Conservation (phyloP, 35 echinoderm and acorn worm genomes). For the Apostichopus japonicus region DNA sequence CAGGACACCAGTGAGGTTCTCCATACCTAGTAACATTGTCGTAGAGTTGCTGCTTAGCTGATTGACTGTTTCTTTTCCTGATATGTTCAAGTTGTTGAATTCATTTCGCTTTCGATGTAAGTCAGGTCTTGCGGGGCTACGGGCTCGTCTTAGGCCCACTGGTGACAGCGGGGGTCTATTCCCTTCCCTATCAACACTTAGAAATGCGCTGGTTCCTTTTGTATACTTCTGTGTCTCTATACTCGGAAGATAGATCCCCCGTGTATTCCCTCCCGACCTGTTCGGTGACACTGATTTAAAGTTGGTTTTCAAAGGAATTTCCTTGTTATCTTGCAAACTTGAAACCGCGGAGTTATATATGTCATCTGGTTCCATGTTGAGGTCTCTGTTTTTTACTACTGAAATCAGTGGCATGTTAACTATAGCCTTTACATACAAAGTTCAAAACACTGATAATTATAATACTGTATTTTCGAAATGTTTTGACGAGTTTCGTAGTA, state of each 20-base stretch:
- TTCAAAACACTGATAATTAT: too few species aligned
- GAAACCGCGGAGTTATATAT: not conserved
- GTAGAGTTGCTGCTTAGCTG: too few species aligned
- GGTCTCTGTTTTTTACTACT: not conserved
- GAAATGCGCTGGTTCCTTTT: slow-evolving; percentile 25
- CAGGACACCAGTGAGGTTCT: not conserved
- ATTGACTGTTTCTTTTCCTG: too few species aligned
- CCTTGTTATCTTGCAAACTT: not conserved
- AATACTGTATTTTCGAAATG: too few species aligned
- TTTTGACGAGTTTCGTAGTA: too few species aligned
- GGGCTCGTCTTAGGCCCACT: not conserved
- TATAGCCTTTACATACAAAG: too few species aligned
- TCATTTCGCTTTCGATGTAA: not conserved
- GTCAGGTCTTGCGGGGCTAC: not conserved
- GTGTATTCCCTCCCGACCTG: not conserved
- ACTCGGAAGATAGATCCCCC: not conserved
- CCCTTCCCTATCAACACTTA: slow-evolving; percentile 15
- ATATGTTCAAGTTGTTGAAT: too few species aligned
- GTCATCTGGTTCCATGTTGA: not conserved
- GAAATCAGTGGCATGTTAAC: too few species aligned
- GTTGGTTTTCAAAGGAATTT: not conserved
- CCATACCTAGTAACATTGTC: too few species aligned
- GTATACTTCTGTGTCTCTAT: not conserved
- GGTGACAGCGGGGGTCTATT: not conserved
- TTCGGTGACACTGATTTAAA: not conserved